Base-by-base conservation (phyloP, 1,140 invertebrate species). In the Polypedilum pembai region DNA sequence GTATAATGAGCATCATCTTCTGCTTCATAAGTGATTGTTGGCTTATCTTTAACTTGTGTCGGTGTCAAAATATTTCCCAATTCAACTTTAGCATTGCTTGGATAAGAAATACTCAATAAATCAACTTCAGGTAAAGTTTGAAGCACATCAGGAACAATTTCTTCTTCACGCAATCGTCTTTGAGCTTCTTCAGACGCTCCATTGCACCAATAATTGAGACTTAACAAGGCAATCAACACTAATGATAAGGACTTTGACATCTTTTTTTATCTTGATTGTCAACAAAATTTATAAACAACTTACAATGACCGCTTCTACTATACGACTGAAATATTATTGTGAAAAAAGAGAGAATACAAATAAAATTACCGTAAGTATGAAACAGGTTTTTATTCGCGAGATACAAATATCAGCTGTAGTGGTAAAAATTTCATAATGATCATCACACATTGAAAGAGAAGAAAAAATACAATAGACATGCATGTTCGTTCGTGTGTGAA, bases 1-100 rank as follows among this genome's bases (percentile, higher is more conserved):
- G 91, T 92, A 78, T 94, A 95, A 77, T 85, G 87, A 10, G 82
- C 78, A 72, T 81, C 79, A 7, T 80, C 41, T 24, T 90, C 87
- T 15, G 86, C 86, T 10, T 83, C 79, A 85, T 87, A 92, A 33
- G 85, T 82, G 3, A 92, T 85, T 0, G 78, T 82, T 1, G 89
- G 89, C 75, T 82, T 82, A 79, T 88, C 84, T 79, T 90, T 90
- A 1, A 90, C 89, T 78, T 88, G 84, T 0, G 87, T 89, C 4
- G 85, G 85, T 76, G 88, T 86, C 76, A 89, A 79, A 76, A 85
- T 86, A 79, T 89, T 90, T 8, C 89, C 89, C 65, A 84, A 77
- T 7, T 88, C 81, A 1, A 89, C 86, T 12, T 78, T 80, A 0
- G 85, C 77, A 15, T 84, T 83, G 75, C 83, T 84, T 0, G 85